Evolutionary conservation across 2,888 invertebrate genomes (phyloP).

Genomic region (Tipula confusa): DNA sequence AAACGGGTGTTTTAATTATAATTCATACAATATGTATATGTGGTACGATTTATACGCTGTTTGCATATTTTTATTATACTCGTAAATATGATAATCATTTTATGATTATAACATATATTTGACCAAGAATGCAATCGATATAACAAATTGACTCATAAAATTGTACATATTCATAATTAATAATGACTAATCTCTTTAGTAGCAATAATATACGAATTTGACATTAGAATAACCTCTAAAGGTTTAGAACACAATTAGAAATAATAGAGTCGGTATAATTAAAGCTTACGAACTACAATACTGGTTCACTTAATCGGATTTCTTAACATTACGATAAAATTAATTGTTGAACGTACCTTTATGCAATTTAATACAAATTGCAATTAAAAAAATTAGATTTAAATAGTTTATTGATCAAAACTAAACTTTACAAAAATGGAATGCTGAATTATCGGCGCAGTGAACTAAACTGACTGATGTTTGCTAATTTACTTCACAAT

Average conservation of each 20-base stretch:
- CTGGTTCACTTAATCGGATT: not conserved
- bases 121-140: not conserved
- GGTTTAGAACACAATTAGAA: not conserved
- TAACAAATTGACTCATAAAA: not conserved
- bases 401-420: not conserved
- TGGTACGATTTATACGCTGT: too few relatives aligned
- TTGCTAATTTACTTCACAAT: not conserved
- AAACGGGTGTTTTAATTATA: too few relatives aligned
- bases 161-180: not conserved
- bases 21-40: too few relatives aligned
- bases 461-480: not conserved
- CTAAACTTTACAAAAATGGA: not conserved
- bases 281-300: too few relatives aligned
- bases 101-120: too few relatives aligned
- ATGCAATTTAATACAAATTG: not conserved
- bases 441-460: not conserved
- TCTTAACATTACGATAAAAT: too few relatives aligned
- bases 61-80: too few relatives aligned
- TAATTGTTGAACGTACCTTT: not conserved
- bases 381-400: not conserved
- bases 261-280: not conserved
- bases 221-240: conserved; percentile 21
- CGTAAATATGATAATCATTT: too few relatives aligned
- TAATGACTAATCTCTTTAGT: not conserved
- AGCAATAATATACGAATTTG: not conserved